phyloP scores from a whole-genome alignment of 2,888 invertebrate genomes.

The Tipula unca region DNA sequence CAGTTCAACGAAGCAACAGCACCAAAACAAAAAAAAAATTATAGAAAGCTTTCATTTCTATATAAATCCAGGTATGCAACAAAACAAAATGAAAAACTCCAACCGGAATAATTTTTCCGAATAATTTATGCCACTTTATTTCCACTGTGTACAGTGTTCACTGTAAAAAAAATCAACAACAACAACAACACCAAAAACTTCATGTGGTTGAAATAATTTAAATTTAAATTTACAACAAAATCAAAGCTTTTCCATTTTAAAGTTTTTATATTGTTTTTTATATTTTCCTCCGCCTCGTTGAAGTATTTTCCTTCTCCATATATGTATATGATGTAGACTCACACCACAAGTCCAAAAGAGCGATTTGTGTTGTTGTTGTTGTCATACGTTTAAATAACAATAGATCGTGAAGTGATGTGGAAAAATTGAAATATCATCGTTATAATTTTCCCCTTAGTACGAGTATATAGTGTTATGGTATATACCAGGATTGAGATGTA shows the following conservation, averaged over 20 bases:
- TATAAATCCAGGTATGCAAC: background rate
- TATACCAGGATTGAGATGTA: no score
- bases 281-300: background rate
- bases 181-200: background rate
- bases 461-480: no score
- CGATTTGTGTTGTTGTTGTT: background rate
- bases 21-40: background rate
- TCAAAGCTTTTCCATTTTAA: background rate
- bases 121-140: slow-evolving; percentile 14
- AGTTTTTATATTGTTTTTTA: background rate
- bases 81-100: background rate
- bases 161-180: no score
- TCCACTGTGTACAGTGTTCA: background rate
- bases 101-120: background rate
- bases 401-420: background rate
- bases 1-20: background rate
- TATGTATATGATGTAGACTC: no score
- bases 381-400: background rate
- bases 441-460: background rate
- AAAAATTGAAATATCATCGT: background rate
- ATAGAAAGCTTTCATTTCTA: background rate
- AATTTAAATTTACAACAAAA: background rate
- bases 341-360: background rate
- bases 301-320: background rate
- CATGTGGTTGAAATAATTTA: slow-evolving; percentile 8